These are phyloP conservation scores for Epinephelus lanceolatus DNA, from an alignment of 2,113 vertebrate genomes.

Conservation along the genomic window DNA sequence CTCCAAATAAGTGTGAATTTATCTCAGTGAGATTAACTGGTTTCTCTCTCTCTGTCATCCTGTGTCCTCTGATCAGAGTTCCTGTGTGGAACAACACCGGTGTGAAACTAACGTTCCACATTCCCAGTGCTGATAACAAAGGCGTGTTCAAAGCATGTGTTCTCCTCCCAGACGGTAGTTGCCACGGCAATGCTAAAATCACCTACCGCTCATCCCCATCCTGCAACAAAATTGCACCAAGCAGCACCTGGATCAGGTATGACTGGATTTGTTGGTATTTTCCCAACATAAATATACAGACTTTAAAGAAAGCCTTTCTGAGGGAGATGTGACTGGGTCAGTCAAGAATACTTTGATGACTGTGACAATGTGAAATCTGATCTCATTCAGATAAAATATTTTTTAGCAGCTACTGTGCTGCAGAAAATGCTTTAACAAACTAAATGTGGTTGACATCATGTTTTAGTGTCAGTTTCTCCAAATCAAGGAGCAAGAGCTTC, in stretches of 20 bases:
- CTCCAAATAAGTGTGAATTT: background rate
- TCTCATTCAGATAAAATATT: background rate
- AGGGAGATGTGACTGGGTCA: background rate
- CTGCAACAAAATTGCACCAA: conserved; percentile 51
- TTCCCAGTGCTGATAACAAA: conserved; percentile 54
- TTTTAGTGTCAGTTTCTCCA: too few species aligned
- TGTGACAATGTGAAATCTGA: background rate
- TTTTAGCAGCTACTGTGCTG: background rate
- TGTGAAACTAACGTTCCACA: conserved; percentile 52
- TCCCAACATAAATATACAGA: background rate
- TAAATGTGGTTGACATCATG: too few species aligned
- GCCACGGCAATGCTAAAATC: conserved; percentile 47
- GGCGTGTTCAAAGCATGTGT: conserved; percentile 46
- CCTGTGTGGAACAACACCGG: conserved; percentile 66
- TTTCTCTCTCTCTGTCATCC: background rate
- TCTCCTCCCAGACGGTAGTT: conserved; percentile 63
- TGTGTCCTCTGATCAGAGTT: conserved; percentile 47
- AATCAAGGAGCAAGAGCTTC: too few species aligned
- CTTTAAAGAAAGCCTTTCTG: background rate
- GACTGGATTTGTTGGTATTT: background rate
- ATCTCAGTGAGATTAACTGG: background rate
- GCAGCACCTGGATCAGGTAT: conserved; percentile 70
- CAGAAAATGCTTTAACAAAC: too few species aligned
- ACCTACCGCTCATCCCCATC: conserved; percentile 61
- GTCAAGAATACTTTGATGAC: background rate